Base-by-base conservation (phyloP, 1,140 invertebrate species). In the Heliothis subflexa region DNA sequence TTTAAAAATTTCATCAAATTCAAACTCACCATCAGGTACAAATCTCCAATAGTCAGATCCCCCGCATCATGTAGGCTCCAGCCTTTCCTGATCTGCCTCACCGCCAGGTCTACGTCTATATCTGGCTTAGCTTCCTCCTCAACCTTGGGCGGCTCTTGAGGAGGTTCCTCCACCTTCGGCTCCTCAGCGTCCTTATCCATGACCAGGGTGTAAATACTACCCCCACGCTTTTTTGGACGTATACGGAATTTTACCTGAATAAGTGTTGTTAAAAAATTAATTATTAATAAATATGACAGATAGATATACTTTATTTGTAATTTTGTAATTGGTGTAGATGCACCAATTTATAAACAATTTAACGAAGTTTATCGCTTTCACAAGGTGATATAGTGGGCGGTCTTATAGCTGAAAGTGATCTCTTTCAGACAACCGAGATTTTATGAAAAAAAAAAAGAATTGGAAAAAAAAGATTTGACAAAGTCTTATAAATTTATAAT, bases 1-100 rank as follows among this genome's bases (percentile, higher is more conserved):
- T 4, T 28, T 28, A 28, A 28, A n/a, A n/a, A n/a, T n/a, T n/a
- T n/a, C n/a, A n/a, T n/a, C n/a, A 33, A 33, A 3, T 59, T 3
- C 1, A 0, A 16, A 62, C 61, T 90, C 89, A 97, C 97, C 96
- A 98, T 98, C 78, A 99, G 95, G 95, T 98, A 98, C n/a, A 99
- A 90, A 94, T 99, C 98, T 0, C 98, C 98, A 57, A 99, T 95
- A 45, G 97, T 98, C 45, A 98, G 95, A 40, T 96, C 96, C 16
- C 97, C 97, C 7, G 96, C 96, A 89, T 97, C 97, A 12, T 96
- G 94, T 1, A 96, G 86, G 61, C 97, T 98, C 98, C 98, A 98
- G 2, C 98, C 98, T 70, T 96, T 95, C 80, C 96, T 95, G 40
- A 98, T 96, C 86, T 96, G 96, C 57, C 90, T 87, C 4, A 95